phyloP scores from a whole-genome alignment of 2,888 invertebrate species.

The Cosmia pyralina region DNA sequence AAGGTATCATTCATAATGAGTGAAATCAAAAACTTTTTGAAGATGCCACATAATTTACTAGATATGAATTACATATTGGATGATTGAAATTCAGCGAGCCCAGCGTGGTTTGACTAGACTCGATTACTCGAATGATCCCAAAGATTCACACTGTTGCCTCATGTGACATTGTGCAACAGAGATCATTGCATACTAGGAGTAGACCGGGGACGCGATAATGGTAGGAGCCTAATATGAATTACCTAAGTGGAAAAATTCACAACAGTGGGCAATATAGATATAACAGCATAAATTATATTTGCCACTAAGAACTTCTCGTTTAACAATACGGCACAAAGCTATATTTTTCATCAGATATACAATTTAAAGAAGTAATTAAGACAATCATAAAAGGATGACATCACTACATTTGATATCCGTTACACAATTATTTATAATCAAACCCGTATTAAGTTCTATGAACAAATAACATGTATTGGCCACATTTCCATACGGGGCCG shows the following conservation, averaged over 20 bases:
- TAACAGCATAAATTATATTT: not conserved
- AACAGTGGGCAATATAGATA: not conserved
- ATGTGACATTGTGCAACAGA: too few relatives aligned
- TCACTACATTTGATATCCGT: constrained; percentile 57
- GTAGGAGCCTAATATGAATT: too few relatives aligned
- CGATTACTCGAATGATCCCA: too few relatives aligned
- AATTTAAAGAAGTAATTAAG: constrained; percentile 55
- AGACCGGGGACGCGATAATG: too few relatives aligned
- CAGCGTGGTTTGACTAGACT: too few relatives aligned
- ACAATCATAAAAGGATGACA: constrained; percentile 54
- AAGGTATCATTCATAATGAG: not conserved
- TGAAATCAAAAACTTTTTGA: not conserved
- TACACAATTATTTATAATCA: constrained; percentile 65
- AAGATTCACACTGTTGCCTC: too few relatives aligned
- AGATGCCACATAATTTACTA: not conserved
- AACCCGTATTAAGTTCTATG: constrained; percentile 61
- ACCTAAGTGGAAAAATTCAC: not conserved
- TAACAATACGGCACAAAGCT: constrained; percentile 12
- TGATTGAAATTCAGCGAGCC: too few relatives aligned
- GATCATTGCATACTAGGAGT: too few relatives aligned
- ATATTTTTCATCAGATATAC: constrained; percentile 28
- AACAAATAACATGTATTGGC: constrained; percentile 67
- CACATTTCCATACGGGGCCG: constrained; percentile 77
- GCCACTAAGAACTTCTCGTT: not conserved
- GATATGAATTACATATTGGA: not conserved